These are phyloP conservation scores for Hepsetus odoe DNA, from an alignment of 2,113 vertebrate species.

Conservation along the genomic window DNA sequence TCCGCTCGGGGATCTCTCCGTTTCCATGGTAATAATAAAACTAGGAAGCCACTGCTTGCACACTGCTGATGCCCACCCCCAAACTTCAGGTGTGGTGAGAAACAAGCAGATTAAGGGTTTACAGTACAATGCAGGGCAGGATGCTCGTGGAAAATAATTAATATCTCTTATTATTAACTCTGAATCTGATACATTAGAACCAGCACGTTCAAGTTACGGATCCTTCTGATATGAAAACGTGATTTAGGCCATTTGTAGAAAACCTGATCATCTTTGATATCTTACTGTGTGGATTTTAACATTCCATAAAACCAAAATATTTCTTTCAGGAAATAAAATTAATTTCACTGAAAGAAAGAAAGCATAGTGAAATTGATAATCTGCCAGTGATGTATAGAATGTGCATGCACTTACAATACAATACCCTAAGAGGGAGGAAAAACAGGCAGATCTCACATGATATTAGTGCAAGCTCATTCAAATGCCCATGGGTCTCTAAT, in stretches of 20 bases:
- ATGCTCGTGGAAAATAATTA: neutral
- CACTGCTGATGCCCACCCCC: neutral
- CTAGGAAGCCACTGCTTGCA: neutral
- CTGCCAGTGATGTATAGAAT: neutral
- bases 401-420: constrained; percentile 5
- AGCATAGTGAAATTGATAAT: neutral
- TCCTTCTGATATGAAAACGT: neutral
- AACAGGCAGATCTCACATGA: neutral
- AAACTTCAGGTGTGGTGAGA: neutral
- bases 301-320: neutral
- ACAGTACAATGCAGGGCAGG: neutral
- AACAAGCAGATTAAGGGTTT: neutral
- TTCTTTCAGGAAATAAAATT: neutral
- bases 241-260: neutral
- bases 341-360: neutral
- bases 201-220: no score
- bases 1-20: constrained; percentile 24
- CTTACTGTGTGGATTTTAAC: neutral
- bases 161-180: neutral
- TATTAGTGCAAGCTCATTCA: constrained; percentile 11
- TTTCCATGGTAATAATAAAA: constrained; percentile 22
- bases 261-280: neutral
- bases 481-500: constrained; percentile 22
- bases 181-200: constrained; percentile 3
- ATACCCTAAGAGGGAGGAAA: neutral